phyloP scores from a whole-genome alignment of 2,888 invertebrate genomes.

The Ophion obscuratus region DNA sequence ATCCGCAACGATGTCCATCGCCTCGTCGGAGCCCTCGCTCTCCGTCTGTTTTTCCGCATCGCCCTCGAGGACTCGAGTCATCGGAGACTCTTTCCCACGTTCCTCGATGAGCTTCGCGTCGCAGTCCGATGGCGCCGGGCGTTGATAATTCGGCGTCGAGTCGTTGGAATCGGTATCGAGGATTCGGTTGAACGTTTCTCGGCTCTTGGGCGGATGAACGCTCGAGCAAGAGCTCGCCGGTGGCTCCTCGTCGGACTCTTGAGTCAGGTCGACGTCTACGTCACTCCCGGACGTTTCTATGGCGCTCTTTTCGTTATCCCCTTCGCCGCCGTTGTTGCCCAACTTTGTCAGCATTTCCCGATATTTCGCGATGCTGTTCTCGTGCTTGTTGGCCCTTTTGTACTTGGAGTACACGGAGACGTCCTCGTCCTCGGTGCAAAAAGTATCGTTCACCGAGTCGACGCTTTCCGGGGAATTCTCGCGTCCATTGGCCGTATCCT shows the following conservation, averaged over 20 bases:
- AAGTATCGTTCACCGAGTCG: slow-evolving; percentile 35
- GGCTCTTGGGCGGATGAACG: neutral
- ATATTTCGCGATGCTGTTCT: slow-evolving; percentile 79
- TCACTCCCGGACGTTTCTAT: slow-evolving; percentile 13
- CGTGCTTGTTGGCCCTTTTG: slow-evolving; percentile 70
- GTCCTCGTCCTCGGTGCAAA: slow-evolving; percentile 51
- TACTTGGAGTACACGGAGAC: slow-evolving; percentile 79
- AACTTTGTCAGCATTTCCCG: slow-evolving; percentile 67
- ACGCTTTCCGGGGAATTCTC: slow-evolving; percentile 5
- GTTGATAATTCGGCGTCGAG: neutral
- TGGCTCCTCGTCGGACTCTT: slow-evolving; percentile 51
- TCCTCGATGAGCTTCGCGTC: neutral
- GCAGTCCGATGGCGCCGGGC: neutral
- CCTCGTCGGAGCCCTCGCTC: neutral
- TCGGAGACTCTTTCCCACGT: neutral
- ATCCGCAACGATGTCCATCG: neutral
- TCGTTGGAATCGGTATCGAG: slow-evolving; percentile 38
- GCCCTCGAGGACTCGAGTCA: neutral
- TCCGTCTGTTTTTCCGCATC: neutral
- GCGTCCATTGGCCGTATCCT: neutral
- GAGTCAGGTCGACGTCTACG: slow-evolving; percentile 45
- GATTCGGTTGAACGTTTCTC: slow-evolving; percentile 14
- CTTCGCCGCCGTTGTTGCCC: neutral
- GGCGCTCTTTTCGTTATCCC: slow-evolving; percentile 14
- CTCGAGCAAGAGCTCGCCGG: slow-evolving; percentile 24